phyloP scores from a whole-genome alignment of 2,113 vertebrate species.

The Emydura subglobosa region DNA sequence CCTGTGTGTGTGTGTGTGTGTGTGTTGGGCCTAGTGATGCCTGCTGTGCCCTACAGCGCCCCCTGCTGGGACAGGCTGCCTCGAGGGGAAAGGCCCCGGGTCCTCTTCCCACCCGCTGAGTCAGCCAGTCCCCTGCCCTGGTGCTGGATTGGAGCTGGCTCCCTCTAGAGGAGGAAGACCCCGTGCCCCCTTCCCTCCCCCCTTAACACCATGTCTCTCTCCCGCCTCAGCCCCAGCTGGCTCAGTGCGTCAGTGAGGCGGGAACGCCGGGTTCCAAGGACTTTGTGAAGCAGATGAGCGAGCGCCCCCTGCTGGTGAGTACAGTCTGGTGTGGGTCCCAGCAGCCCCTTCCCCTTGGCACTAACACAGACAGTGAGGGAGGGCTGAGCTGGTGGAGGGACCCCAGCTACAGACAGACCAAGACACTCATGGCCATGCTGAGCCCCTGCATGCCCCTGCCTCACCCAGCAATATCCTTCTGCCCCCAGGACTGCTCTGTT shows the following conservation, averaged over 20 bases:
- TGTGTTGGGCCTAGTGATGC: neutral
- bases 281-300: neutral
- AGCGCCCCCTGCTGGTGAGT: neutral
- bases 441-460: neutral
- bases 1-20: neutral
- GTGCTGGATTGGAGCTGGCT: too few species aligned
- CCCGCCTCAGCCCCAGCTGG: neutral
- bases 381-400: too few species aligned
- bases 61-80: too few species aligned
- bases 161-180: neutral
- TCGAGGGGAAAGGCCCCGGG: too few species aligned
- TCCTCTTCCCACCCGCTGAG: too few species aligned
- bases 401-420: too few species aligned
- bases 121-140: too few species aligned
- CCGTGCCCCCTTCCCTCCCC: fast-evolving
- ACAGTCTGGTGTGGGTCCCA: neutral
- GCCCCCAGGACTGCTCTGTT: conserved; percentile 80
- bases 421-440: neutral
- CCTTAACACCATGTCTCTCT: neutral
- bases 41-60: neutral
- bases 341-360: neutral
- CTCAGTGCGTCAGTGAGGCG: neutral
- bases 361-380: neutral
- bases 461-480: neutral
- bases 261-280: neutral